These are phyloP conservation scores for Melanostigma gelatinosum DNA, from an alignment of 2,113 vertebrate genomes.

Conservation along the genomic window DNA sequence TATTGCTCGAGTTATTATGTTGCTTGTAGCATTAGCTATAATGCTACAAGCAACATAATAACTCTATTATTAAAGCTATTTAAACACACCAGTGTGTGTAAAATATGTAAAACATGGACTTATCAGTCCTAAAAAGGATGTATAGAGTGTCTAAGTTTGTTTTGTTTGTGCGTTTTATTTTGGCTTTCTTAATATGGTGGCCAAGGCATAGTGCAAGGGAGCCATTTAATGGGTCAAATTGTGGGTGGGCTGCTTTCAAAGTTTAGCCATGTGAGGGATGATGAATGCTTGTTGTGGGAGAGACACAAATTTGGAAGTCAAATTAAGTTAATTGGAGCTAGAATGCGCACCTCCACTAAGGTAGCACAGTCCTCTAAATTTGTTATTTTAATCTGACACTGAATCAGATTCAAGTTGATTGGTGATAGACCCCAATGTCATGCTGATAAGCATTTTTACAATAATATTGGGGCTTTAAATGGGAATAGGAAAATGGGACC, in stretches of 20 bases:
- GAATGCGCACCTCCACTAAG: neutral
- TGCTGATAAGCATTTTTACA: neutral
- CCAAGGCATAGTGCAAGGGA: conserved; percentile 45
- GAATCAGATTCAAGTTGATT: neutral
- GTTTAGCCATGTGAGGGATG: neutral
- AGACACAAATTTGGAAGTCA: neutral
- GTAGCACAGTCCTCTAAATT: conserved; percentile 6
- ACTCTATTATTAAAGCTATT: conserved; percentile 19
- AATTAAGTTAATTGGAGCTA: neutral
- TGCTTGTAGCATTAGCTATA: conserved; percentile 51
- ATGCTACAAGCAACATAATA: too few relatives aligned
- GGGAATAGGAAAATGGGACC: neutral
- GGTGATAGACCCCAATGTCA: neutral
- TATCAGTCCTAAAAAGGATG: conserved; percentile 50
- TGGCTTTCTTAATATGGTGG: conserved; percentile 62
- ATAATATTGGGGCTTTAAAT: neutral
- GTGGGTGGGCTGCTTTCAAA: neutral
- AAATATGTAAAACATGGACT: conserved; percentile 56
- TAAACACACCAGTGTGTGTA: conserved; percentile 73
- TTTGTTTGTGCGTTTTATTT: conserved; percentile 61
- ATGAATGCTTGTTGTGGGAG: neutral
- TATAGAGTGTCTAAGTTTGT: conserved; percentile 35
- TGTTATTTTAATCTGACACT: neutral
- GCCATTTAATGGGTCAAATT: conserved; percentile 40
- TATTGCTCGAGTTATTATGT: conserved; percentile 64